These are phyloP conservation scores for Psix sp. DNA, from an alignment of 1,140 invertebrate genomes.

Conservation along the genomic window DNA sequence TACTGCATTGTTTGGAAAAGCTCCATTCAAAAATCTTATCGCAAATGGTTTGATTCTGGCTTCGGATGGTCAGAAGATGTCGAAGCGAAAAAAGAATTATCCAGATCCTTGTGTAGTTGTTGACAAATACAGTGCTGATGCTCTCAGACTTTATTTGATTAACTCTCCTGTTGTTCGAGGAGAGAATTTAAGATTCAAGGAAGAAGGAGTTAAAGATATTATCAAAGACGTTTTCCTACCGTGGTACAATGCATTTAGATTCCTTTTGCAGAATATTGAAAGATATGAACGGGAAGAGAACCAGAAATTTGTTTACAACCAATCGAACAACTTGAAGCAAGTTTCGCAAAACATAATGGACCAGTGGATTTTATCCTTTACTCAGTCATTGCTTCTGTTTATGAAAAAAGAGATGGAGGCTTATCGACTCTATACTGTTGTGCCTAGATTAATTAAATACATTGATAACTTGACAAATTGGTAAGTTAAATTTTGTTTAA, in stretches of 20 bases:
- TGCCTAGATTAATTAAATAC: constrained; percentile 95
- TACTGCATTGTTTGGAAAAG: constrained; percentile 96
- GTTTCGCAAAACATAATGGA: constrained; percentile 94
- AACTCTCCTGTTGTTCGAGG: constrained; percentile 99
- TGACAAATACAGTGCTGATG: constrained; percentile 97
- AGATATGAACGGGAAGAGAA: constrained; percentile 86
- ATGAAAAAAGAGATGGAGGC: constrained; percentile 95
- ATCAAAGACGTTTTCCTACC: constrained; percentile 99
- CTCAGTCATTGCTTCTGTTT: constrained; percentile 93
- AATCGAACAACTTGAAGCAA: constrained; percentile 63
- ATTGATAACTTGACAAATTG: constrained; percentile 99
- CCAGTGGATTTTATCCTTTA: constrained; percentile 97
- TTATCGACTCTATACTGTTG: constrained; percentile 96
- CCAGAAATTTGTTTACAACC: constrained; percentile 80
- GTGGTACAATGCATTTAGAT: constrained; percentile 99
- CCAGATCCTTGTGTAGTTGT: constrained; percentile 96
- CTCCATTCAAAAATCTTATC: constrained; percentile 98
- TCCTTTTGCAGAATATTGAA: constrained; percentile 95
- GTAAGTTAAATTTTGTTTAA: constrained; percentile 68
- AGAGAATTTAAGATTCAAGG: constrained; percentile 97
- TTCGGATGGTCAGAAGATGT: constrained; percentile 99
- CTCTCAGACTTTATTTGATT: constrained; percentile 95
- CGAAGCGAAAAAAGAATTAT: constrained; percentile 99
- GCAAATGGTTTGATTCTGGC: constrained; percentile 97
- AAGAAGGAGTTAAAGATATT: constrained; percentile 96